Percentiles rank a stretch among this genome's conserved stretches.
These are phyloP conservation scores for Apistogramma diplotaenia DNA, from an alignment of 2,113 vertebrate genomes.

Conservation along the genomic window DNA sequence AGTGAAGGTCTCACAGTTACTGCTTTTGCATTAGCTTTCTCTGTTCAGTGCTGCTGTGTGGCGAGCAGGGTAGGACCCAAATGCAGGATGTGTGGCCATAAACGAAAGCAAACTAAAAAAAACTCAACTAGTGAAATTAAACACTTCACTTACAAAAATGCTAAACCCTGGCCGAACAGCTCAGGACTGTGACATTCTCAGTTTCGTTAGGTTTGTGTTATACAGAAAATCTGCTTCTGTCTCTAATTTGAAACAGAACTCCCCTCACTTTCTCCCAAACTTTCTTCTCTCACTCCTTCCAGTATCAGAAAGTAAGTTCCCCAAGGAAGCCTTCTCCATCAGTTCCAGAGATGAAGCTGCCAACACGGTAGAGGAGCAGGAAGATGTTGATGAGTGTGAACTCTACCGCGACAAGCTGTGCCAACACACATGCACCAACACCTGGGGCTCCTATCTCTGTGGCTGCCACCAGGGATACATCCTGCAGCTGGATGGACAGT, in stretches of 20 bases:
- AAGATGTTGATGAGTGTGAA: constrained; percentile 84
- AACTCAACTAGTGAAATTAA: too few relatives aligned
- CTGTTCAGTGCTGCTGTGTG: too few relatives aligned
- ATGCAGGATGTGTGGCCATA: too few relatives aligned
- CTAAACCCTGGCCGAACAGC: too few relatives aligned
- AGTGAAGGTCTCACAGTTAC: background rate
- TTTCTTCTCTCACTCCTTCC: constrained; percentile 1
- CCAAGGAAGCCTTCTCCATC: constrained; percentile 83
- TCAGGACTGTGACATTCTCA: too few relatives aligned
- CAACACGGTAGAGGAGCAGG: constrained; percentile 71
- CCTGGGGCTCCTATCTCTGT: constrained; percentile 84
- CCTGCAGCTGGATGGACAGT: constrained; percentile 83
- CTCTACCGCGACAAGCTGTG: constrained; percentile 81
- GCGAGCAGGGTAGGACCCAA: too few relatives aligned
- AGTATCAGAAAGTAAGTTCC: constrained; percentile 82
- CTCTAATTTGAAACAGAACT: constrained; percentile 14
- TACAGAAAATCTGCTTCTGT: constrained; percentile 41
- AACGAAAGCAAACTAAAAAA: too few relatives aligned
- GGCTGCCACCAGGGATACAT: constrained; percentile 83
- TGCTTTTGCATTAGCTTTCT: background rate
- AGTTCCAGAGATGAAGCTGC: constrained; percentile 70
- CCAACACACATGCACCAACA: constrained; percentile 81
- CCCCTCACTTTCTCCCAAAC: background rate
- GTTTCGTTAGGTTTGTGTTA: constrained; percentile 10
- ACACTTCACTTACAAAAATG: too few relatives aligned